Evolutionary conservation across 2,113 vertebrate species (phyloP), one percentile per base, ranked within the genome.

Genomic region (Corythaixoides concolor): DNA sequence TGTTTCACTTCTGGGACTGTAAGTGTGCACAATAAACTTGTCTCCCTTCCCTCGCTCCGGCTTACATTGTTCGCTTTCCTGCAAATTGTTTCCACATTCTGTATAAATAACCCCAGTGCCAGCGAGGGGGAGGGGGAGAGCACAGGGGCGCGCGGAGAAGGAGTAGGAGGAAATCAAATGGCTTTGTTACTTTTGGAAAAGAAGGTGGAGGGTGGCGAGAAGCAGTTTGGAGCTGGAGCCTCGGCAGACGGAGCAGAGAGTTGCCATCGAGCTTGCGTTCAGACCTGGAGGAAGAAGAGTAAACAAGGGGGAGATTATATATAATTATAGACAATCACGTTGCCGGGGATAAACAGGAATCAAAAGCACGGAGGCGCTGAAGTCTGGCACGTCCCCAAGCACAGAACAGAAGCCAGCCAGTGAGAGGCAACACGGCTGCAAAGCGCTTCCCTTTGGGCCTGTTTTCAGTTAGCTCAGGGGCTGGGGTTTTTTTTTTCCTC

Each of bases 261-360:
- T 80, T 95, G 86, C 94, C 95, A 70, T 35, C 67, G 28, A 97
- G 96, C 91, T 90, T 33, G 17, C 15, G 21, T 88, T 97, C 97
- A 95, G 93, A 97, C 97, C 96, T 97, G 77, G 64, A 97, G 94
- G 91, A 96, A 97, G 96, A 94, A 95, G 97, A 96, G 96, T 97
- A 98, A 98, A 98, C 97, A 97, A 97, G 97, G 64, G 94, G 95
- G 88, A 98, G 97, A 98, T 98, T 98, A 98, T 95, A 94, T 94
- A 82, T 98, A 98, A 98, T 98, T 98, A 98, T n/a, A 98, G 97
- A 95, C 97, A 98, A 98, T 97, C 97, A 94, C 52, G 94, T 97
- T 97, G 96, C 95, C 9, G 69, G 91, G 97, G 94, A 96, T 98
- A 98, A 98, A 98, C 97, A 98, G 94, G 96, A 97, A 97, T 98